Evolutionary conservation across 1,140 invertebrate species (phyloP).

Genomic region (Cotesia vestalis): DNA sequence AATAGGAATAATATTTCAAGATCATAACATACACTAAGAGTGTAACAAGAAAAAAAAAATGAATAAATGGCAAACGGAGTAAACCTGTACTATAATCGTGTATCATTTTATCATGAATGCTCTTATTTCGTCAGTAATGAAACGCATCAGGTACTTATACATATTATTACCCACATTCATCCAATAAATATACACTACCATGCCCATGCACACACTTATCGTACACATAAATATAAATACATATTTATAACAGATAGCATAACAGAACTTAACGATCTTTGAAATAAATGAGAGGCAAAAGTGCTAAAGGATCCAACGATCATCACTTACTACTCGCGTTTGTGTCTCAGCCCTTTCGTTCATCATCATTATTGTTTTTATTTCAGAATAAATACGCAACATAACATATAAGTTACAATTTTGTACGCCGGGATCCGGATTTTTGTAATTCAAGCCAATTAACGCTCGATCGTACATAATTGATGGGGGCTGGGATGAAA

Average conservation of each 20-base stretch:
- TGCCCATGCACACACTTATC: no score
- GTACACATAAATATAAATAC: no score
- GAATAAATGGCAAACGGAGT: slow-evolving; percentile 27
- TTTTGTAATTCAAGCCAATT: slow-evolving; percentile 47
- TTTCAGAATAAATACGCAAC: slow-evolving; percentile 36
- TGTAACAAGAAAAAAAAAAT: background rate
- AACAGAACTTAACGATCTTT: slow-evolving; percentile 6
- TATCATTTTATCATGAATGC: slow-evolving; percentile 20
- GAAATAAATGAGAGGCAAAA: slow-evolving; percentile 17
- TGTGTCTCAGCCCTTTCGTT: background rate
- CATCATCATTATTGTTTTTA: background rate
- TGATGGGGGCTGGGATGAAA: slow-evolving; percentile 33
- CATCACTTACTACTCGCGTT: slow-evolving; percentile 5
- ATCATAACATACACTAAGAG: background rate
- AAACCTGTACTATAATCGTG: slow-evolving; percentile 28
- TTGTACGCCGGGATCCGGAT: slow-evolving; percentile 34
- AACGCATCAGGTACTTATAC: slow-evolving; percentile 7
- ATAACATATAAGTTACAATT: slow-evolving; percentile 37
- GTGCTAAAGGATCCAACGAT: slow-evolving; percentile 16
- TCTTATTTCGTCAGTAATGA: slow-evolving; percentile 31
- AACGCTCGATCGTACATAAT: slow-evolving; percentile 42
- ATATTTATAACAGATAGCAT: no score
- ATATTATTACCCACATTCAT: slow-evolving; percentile 4
- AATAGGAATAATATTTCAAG: background rate
- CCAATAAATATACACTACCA: background rate